A percentile compares a stretch with the other conserved stretches of the same genome.
Evolutionary conservation across 2,113 vertebrate species (phyloP).

Genomic region (Forbesichthys papilliferus): DNA sequence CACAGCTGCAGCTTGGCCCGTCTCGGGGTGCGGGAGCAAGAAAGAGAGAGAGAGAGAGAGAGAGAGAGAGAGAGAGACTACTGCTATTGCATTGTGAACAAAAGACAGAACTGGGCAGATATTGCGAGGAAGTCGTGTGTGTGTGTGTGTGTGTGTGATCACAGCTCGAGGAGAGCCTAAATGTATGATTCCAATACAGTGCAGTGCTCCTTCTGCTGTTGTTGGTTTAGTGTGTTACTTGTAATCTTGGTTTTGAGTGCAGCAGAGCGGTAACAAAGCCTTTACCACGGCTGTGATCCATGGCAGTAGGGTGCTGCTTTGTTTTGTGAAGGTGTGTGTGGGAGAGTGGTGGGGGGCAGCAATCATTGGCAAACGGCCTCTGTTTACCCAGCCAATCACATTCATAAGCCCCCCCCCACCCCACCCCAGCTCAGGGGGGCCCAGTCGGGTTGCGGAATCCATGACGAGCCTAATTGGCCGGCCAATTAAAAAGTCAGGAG

Average conservation of each 20-base stretch:
- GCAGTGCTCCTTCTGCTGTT: not conserved
- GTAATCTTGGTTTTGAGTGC: not conserved
- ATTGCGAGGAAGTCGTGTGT: not conserved
- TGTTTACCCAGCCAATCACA: not conserved
- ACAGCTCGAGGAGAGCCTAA: no score
- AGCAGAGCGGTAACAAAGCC: not conserved
- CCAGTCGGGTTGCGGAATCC: slow-evolving; percentile 1
- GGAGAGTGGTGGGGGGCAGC: no score
- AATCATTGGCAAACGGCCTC: slow-evolving; percentile 10
- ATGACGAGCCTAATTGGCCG: slow-evolving; percentile 35
- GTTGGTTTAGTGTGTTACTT: not conserved
- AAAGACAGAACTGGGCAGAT: not conserved
- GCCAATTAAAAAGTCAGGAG: slow-evolving; percentile 12
- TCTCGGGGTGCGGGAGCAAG: slow-evolving; percentile 34
- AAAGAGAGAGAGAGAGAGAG: slow-evolving; percentile 45
- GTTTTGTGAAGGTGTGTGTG: not conserved
- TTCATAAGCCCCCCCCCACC: not conserved
- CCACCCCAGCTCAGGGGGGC: no score
- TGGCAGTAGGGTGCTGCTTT: not conserved
- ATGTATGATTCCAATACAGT: no score
- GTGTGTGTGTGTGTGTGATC: slow-evolving; percentile 7
- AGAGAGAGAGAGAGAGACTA: not conserved
- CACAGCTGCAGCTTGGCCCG: slow-evolving; percentile 61
- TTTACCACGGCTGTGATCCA: no score
- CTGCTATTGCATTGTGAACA: not conserved